Conservation (phyloP, 2,113 vertebrate species). For the Amblyopsis rosae region DNA sequence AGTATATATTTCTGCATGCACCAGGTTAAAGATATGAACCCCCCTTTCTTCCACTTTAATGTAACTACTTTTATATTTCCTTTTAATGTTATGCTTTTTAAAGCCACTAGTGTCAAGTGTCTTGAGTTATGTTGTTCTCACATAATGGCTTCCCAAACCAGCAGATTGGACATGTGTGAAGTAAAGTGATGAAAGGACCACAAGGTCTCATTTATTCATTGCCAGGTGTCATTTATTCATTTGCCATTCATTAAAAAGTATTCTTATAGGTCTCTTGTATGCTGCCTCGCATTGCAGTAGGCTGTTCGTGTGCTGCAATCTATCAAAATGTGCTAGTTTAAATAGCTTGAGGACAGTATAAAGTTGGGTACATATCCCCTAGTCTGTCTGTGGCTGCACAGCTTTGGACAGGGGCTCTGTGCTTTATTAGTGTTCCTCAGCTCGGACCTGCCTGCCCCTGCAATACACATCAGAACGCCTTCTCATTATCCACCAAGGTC, state of each 20-base stretch:
- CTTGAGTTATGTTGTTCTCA: neutral
- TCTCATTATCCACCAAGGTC: constrained; percentile 53
- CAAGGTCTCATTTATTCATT: neutral
- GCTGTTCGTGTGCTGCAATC: constrained; percentile 12
- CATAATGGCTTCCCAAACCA: neutral
- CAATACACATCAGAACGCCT: constrained; percentile 52
- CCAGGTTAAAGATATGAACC: too few relatives aligned
- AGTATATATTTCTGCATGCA: too few relatives aligned
- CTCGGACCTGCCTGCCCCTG: constrained; percentile 41
- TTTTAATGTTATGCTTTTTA: neutral
- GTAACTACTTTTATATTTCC: neutral
- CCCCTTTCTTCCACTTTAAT: too few relatives aligned
- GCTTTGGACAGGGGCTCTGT: constrained; percentile 20
- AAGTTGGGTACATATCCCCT: constrained; percentile 19
- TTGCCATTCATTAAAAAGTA: neutral
- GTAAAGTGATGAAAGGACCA: neutral
- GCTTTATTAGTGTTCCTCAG: constrained; percentile 42
- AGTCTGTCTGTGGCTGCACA: constrained; percentile 8
- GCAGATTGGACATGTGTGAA: neutral
- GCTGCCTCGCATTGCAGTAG: too few relatives aligned
- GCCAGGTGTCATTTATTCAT: constrained; percentile 5
- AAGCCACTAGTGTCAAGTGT: neutral
- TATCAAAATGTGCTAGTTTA: constrained; percentile 22
- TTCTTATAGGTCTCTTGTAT: neutral
- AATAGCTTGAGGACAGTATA: constrained; percentile 9